These are phyloP conservation scores for Gymnoscelis rufifasciata DNA, from an alignment of 2,888 invertebrate species.

Conservation along the genomic window DNA sequence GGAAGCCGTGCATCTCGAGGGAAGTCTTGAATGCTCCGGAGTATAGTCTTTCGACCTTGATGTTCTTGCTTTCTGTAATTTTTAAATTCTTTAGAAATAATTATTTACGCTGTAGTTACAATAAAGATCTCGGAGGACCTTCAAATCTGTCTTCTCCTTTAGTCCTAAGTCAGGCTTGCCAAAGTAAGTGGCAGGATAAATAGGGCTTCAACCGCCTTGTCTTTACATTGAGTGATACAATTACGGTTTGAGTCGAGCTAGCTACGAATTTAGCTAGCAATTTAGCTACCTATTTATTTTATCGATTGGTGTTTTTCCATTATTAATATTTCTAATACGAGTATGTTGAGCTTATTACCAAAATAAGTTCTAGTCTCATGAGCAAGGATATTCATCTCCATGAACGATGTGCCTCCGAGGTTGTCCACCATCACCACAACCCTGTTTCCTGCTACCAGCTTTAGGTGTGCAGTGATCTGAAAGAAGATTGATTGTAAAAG, in stretches of 20 bases:
- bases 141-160: too few species aligned
- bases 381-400: constrained; percentile 87
- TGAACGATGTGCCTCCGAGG: constrained; percentile 84
- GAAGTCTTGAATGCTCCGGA: constrained; percentile 84
- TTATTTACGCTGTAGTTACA: too few species aligned
- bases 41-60: constrained; percentile 75
- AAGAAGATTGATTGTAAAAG: too few species aligned
- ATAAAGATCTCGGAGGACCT: too few species aligned
- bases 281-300: too few species aligned
- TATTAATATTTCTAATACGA: too few species aligned
- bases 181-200: too few species aligned
- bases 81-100: not conserved
- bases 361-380: constrained; percentile 82
- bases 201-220: too few species aligned
- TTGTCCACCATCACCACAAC: constrained; percentile 88
- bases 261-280: too few species aligned
- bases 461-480: constrained; percentile 56
- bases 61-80: constrained; percentile 56
- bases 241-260: too few species aligned
- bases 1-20: constrained; percentile 87
- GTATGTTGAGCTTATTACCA: constrained; percentile 54
- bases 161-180: too few species aligned
- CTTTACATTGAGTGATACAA: too few species aligned
- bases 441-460: constrained; percentile 48
- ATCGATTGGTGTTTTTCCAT: not conserved